A percentile compares a stretch with the other conserved stretches of the same genome.
Evolutionary conservation across 2,113 vertebrate species (phyloP).

Genomic region (Uropsilus gracilis): DNA sequence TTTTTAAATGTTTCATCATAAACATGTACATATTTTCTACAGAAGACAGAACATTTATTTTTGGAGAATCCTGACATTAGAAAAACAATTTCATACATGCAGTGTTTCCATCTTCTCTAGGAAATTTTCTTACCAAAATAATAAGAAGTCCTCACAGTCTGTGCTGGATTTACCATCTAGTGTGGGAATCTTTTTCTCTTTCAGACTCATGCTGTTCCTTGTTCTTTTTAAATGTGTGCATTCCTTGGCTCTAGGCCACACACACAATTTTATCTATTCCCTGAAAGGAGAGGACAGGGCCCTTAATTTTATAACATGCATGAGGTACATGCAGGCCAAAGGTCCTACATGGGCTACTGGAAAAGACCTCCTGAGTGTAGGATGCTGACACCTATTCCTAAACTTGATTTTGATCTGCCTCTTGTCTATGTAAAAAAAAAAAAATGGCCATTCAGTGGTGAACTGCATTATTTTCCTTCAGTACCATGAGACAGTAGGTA

Average conservation of each 20-base stretch:
- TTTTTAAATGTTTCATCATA: background rate
- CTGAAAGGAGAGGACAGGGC: no score
- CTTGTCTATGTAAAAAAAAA: background rate
- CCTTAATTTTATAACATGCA: background rate
- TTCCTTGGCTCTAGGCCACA: background rate
- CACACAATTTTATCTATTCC: background rate
- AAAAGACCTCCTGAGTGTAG: no score
- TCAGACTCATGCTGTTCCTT: background rate
- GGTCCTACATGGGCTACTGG: background rate
- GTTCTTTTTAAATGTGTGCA: background rate
- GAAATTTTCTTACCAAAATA: background rate
- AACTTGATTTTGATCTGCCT: background rate
- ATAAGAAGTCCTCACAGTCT: background rate
- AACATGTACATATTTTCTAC: background rate
- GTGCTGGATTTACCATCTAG: background rate
- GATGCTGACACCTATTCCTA: background rate
- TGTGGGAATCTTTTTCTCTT: background rate
- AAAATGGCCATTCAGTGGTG: background rate
- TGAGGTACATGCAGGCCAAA: background rate
- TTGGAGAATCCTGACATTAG: background rate
- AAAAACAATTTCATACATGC: background rate
- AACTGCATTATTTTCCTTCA: background rate
- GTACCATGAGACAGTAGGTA: background rate
- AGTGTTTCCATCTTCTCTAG: background rate
- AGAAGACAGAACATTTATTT: background rate